These are phyloP conservation scores for Aulostomus chinensis DNA, from an alignment of 2,797 vertebrate genomes.

Conservation along the genomic window DNA sequence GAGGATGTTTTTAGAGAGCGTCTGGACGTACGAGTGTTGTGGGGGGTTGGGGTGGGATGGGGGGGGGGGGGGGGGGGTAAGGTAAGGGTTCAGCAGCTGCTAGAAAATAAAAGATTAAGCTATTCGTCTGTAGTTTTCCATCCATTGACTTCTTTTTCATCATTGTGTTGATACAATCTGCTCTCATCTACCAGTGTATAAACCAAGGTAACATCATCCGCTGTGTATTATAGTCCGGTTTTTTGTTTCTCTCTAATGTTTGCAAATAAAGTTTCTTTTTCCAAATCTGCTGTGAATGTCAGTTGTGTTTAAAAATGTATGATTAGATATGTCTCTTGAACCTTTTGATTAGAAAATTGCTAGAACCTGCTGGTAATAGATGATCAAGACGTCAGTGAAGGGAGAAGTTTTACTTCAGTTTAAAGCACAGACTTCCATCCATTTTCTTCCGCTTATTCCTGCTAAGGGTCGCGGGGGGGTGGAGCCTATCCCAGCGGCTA, in stretches of 20 bases:
- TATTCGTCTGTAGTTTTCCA: constrained; percentile 80
- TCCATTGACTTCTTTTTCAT: constrained; percentile 53
- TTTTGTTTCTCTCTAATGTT: constrained; percentile 75
- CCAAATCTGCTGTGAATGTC: too few relatives aligned
- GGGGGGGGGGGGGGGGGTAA: constrained; percentile 1
- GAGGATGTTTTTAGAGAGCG: constrained; percentile 6
- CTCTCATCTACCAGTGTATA: constrained; percentile 83
- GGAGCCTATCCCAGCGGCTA: too few relatives aligned
- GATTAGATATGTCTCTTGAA: too few relatives aligned
- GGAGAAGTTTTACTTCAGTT: too few relatives aligned
- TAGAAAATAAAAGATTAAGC: constrained; percentile 71
- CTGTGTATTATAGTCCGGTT: constrained; percentile 87
- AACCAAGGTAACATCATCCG: constrained; percentile 82
- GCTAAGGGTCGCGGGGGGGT: too few relatives aligned
- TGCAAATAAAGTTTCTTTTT: constrained; percentile 86
- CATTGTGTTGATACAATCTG: constrained; percentile 79
- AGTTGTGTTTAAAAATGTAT: too few relatives aligned
- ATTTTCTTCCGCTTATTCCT: too few relatives aligned
- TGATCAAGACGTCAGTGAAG: too few relatives aligned
- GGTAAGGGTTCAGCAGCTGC: constrained; percentile 74
- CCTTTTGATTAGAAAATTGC: too few relatives aligned
- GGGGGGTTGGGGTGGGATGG: constrained; percentile 1
- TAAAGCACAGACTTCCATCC: too few relatives aligned
- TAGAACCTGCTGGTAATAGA: too few relatives aligned
- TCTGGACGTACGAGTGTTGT: neutral